phyloP scores from a whole-genome alignment of 2,797 vertebrate species.

The Carapus acus region DNA sequence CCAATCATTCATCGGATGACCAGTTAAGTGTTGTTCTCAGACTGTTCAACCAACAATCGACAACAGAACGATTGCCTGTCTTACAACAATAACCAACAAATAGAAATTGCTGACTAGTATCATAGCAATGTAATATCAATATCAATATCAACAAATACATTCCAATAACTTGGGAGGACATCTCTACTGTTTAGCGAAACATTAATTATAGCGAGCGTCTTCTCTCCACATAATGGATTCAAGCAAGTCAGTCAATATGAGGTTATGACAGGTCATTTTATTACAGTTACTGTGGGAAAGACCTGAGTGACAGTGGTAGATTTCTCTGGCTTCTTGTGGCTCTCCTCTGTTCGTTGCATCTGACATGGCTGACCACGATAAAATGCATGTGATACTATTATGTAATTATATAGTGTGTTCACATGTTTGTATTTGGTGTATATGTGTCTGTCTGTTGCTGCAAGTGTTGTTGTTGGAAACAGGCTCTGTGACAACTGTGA shows the following conservation, averaged over 20 bases:
- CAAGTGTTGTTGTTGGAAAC: not conserved
- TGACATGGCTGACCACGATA: not conserved
- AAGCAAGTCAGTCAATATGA: no score
- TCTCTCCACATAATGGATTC: not conserved
- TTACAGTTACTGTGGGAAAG: no score
- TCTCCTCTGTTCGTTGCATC: slow-evolving; percentile 2
- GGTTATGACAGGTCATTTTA: no score
- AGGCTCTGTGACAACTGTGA: not conserved
- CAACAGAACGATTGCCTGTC: slow-evolving; percentile 16
- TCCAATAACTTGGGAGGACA: not conserved
- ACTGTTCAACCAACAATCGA: slow-evolving; percentile 13
- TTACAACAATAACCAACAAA: no score
- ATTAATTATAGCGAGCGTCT: no score
- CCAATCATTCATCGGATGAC: slow-evolving; percentile 35
- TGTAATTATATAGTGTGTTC: no score
- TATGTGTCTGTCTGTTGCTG: not conserved
- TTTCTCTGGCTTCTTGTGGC: slow-evolving; percentile 1
- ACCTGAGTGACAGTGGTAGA: not conserved
- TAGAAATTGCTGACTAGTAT: no score
- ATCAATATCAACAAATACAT: no score
- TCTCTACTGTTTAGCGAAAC: no score
- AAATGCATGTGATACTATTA: no score
- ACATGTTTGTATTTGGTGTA: not conserved
- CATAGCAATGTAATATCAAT: no score
- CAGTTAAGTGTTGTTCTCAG: slow-evolving; percentile 36